phyloP scores from a whole-genome alignment of 2,797 vertebrate species.

The Myoxocephalus aenaeus region DNA sequence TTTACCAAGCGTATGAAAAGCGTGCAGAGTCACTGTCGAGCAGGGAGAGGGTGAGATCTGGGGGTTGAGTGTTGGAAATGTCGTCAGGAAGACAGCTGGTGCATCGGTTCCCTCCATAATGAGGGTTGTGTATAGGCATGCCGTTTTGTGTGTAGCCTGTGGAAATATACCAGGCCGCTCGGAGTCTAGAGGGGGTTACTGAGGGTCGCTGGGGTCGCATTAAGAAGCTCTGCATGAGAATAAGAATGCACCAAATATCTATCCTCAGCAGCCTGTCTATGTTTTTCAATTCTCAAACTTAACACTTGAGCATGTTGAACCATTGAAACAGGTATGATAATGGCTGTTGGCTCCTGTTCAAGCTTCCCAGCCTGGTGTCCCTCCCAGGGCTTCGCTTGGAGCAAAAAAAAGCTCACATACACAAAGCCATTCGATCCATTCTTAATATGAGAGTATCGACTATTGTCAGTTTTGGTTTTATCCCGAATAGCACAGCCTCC shows the following conservation, averaged over 20 bases:
- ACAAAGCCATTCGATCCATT: too few relatives aligned
- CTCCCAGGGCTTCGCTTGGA: too few relatives aligned
- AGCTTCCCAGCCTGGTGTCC: not conserved
- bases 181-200: not conserved
- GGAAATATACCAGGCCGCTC: too few relatives aligned
- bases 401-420: not conserved
- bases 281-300: not conserved
- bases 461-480: not conserved
- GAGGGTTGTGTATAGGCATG: not conserved
- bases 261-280: not conserved
- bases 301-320: not conserved
- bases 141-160: not conserved
- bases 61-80: constrained; percentile 19
- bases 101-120: not conserved
- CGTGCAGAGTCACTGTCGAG: not conserved
- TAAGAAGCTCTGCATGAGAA: not conserved
- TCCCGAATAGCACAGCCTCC: not conserved
- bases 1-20: not conserved
- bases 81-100: constrained; percentile 21
- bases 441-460: not conserved
- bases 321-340: not conserved
- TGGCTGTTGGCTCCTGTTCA: not conserved
- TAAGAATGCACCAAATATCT: not conserved
- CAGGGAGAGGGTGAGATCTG: not conserved
- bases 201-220: not conserved